Base-by-base conservation (phyloP, 2,888 invertebrate species). In the Acleris emargana region DNA sequence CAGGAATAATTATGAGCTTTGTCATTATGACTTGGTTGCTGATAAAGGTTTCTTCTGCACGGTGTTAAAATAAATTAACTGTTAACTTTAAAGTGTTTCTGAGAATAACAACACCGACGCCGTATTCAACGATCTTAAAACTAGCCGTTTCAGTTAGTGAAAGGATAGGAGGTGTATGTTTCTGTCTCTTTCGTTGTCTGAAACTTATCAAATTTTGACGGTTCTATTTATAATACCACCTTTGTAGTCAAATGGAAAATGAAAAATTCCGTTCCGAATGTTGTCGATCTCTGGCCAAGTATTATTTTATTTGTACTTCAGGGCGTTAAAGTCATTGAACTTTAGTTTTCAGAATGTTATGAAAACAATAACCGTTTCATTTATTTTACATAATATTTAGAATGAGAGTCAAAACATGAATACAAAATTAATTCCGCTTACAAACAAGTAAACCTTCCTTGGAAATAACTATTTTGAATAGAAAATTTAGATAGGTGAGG, bases 341-440 rank as follows among this genome's bases (percentile, higher is more conserved):
- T 72, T 64, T 67, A 74, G 75, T 77, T 76, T 80, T 76, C 73
- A 71, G 45, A 47, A 71, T 78, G 76, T 79, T 79, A 69, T 76
- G 79, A 73, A 77, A 82, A 80, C 78, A 78, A 71, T 72, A 74
- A 73, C 71, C 68, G 71, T 73, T 73, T 64, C 71, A 74, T 70
- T 57, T 71, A 71, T 67, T 69, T 53, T 22, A 57, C 51, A 52
- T 28, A 52, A 66, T 57, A 57, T 55, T 55, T 25, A 57, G 22
- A 13, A 16, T 20, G 17, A 18, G 42, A 66, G 66, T 61, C 60
- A 57, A 55, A 66, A 66, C 51, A 66, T 38, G 17, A 43, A 59
- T 51, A 59, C 59, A 55, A 54, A 38, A 38, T 54, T 64, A 55
- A 64, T 55, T 60, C 59, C 54, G 50, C 28, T 16, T 4, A 50